phyloP scores from a whole-genome alignment of 1,140 invertebrate genomes.

The Bradysia coprophila region DNA sequence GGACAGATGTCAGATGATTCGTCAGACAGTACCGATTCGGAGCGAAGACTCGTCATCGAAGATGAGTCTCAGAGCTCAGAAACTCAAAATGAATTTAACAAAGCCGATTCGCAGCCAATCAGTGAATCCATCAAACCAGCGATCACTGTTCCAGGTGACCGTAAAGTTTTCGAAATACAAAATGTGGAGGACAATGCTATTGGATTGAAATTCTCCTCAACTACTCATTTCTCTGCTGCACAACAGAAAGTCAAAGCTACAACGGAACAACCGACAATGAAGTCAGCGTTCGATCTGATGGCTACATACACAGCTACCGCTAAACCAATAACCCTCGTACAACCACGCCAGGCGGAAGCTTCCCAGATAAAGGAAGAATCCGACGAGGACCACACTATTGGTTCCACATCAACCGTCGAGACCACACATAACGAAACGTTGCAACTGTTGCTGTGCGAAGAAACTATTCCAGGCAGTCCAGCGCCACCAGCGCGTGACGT shows the following conservation, averaged over 20 bases:
- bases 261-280: not conserved
- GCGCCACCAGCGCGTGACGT: conserved; percentile 31
- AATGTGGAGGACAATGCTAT: not conserved
- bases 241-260: not conserved
- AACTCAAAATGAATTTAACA: not conserved
- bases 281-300: conserved; percentile 1
- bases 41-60: conserved; percentile 38
- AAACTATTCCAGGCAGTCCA: conserved; percentile 75
- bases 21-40: conserved; percentile 51
- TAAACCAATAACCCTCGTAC: not conserved
- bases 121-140: not conserved
- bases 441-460: conserved; percentile 61
- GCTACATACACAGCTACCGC: not conserved
- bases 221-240: not conserved
- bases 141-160: conserved; percentile 6
- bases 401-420: conserved; percentile 3
- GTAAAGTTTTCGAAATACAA: not conserved
- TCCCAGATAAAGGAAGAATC: not conserved
- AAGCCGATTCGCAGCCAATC: not conserved
- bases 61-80: conserved; percentile 12
- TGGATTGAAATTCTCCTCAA: not conserved
- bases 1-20: conserved; percentile 24
- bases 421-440: conserved; percentile 30
- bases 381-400: not conserved
- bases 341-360: not conserved